Percentiles rank a stretch among this genome's conserved stretches.
phyloP scores from a whole-genome alignment of 2,113 vertebrate species.

The Hassar affinis region DNA sequence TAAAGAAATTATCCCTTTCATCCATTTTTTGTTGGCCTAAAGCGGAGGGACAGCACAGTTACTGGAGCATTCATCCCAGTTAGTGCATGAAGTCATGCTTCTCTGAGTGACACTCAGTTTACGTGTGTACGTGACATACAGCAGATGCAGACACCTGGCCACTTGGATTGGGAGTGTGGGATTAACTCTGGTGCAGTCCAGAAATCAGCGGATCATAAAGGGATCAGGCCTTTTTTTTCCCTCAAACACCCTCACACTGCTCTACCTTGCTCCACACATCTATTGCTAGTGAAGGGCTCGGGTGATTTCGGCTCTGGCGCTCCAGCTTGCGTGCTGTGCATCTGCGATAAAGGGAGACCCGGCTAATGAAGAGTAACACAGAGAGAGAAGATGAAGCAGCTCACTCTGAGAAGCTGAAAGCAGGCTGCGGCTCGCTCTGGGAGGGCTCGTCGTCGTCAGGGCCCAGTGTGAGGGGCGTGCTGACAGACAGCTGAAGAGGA shows the following conservation, averaged over 20 bases:
- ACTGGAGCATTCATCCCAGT: background rate
- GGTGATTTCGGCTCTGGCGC: constrained; percentile 1
- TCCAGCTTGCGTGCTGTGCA: background rate
- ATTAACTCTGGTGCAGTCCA: constrained; percentile 11
- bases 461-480: constrained; percentile 56
- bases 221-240: background rate
- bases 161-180: constrained; percentile 18
- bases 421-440: constrained; percentile 46
- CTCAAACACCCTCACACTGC: constrained; percentile 6
- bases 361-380: background rate
- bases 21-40: constrained; percentile 9
- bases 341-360: constrained; percentile 9
- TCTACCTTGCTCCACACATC: constrained; percentile 12
- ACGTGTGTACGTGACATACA: constrained; percentile 6
- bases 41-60: background rate
- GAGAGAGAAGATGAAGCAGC: background rate
- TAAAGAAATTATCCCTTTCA: constrained; percentile 14
- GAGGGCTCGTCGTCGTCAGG: constrained; percentile 60
- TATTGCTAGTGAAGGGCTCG: constrained; percentile 44
- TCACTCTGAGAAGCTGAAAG: constrained; percentile 69
- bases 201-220: constrained; percentile 21
- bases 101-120: constrained; percentile 20
- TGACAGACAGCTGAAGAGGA: constrained; percentile 59
- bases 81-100: constrained; percentile 15
- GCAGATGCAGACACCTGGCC: constrained; percentile 12